Evolutionary conservation across 2,797 vertebrate species (phyloP), one percentile per base, ranked within the genome.

Genomic region (Microctenopoma steveboyesi): DNA sequence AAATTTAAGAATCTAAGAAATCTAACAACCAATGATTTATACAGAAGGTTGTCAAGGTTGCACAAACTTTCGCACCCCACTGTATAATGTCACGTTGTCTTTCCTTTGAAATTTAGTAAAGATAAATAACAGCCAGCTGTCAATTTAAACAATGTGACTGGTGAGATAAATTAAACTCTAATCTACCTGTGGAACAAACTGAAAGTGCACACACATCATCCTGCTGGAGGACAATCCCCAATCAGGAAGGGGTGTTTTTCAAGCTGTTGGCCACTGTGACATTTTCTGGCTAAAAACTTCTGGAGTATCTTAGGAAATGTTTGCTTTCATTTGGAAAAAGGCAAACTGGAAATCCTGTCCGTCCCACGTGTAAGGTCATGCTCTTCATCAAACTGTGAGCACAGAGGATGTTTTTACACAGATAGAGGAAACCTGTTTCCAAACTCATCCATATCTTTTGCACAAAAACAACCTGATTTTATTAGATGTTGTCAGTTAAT

Each of bases 281-380:
- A 48, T 42, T 70, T 78, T 79, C 74, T 87, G 57, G 11, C 73
- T 85, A 84, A 81, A 87, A 89, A 84, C 52, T 22, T 72, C 18
- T 27, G 82, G 79, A 86, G 83, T 82, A 67, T 85, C 74, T 82
- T 68, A 54, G 79, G 70, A 89, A 82, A 54, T 43, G 66, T 64
- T 75, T 59, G 50, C 60, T 88, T 76, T 79, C 64, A 82, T 77
- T 73, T 79, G 82, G 79, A 88, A 89, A 87, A 79, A 48, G 8
- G 56, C 30, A 65, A 76, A 71, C 25, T 91, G 90, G 89, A 92
- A 90, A 92, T 92, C 86, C 91, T 91, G 88, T 85, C 63, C 67
- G 64, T 18, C 46, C 61, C 48, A 15, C 47, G 74, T 69, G 71
- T 78, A 62, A 86, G 87, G 88, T 90, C 88, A 72, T 59, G 30